phyloP scores from a whole-genome alignment of 1,140 invertebrate genomes.

The Conopomorpha cramerella region DNA sequence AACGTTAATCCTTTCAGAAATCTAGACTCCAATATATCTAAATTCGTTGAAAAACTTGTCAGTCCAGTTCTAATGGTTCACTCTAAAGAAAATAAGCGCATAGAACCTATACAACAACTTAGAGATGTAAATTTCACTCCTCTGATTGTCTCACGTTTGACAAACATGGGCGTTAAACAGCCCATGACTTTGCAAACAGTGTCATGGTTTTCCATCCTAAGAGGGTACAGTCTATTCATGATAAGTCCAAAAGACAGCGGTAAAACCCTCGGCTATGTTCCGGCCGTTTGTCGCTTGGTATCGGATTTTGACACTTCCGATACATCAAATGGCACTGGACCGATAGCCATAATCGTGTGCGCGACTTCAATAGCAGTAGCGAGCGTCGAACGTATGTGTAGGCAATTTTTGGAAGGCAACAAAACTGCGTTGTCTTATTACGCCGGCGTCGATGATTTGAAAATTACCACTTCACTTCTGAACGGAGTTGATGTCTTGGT shows the following conservation, averaged over 20 bases:
- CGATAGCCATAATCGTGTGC: slow-evolving; percentile 35
- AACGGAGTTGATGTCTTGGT: slow-evolving; percentile 41
- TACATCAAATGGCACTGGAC: slow-evolving; percentile 17
- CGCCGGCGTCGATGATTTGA: slow-evolving; percentile 26
- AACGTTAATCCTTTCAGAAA: slow-evolving; percentile 39
- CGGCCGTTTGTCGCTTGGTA: slow-evolving; percentile 43
- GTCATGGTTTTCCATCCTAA: slow-evolving; percentile 48
- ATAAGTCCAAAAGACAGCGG: slow-evolving; percentile 44
- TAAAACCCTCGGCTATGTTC: slow-evolving; percentile 59
- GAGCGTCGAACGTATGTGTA: slow-evolving; percentile 17
- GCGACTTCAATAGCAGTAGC: slow-evolving; percentile 31
- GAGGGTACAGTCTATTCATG: slow-evolving; percentile 48
- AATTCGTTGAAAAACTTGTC: slow-evolving; percentile 38
- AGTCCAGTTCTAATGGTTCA: slow-evolving; percentile 38
- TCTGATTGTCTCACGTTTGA: slow-evolving; percentile 22
- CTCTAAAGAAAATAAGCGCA: slow-evolving; percentile 28
- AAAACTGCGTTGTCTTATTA: slow-evolving; percentile 27
- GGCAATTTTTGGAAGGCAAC: slow-evolving; percentile 21
- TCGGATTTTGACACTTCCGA: slow-evolving; percentile 18
- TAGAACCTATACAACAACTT: slow-evolving; percentile 20
- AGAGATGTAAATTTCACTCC: slow-evolving; percentile 29
- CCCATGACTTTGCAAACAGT: slow-evolving; percentile 48
- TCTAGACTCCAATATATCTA: slow-evolving; percentile 24
- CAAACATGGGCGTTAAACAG: slow-evolving; percentile 19
- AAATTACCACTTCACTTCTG: slow-evolving; percentile 22